These are phyloP conservation scores for Diadumene lineata DNA, from an alignment of 92 coral and sea anemone species.

Conservation along the genomic window DNA sequence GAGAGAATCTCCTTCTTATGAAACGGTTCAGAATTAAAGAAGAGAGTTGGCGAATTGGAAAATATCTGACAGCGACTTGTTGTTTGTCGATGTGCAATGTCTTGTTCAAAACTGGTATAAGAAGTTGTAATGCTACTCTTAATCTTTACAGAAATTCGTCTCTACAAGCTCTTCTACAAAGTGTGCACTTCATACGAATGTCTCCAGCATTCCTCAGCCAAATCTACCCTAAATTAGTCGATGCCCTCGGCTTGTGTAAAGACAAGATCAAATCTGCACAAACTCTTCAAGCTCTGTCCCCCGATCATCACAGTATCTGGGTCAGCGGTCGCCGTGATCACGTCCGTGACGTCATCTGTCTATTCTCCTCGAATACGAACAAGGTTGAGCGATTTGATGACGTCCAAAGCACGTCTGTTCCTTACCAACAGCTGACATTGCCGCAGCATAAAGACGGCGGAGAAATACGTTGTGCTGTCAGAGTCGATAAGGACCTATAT, in stretches of 20 bases:
- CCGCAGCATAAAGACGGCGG: neutral
- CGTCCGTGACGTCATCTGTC: constrained; percentile 18
- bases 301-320: constrained; percentile 14
- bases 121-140: neutral
- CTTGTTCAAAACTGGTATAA: neutral
- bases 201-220: neutral
- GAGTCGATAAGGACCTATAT: constrained; percentile 12
- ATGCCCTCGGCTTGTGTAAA: constrained; percentile 16
- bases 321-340: constrained; percentile 7
- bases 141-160: constrained; percentile 15
- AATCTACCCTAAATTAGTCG: constrained; percentile 16
- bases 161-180: constrained; percentile 11
- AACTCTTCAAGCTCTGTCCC: neutral
- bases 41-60: no score
- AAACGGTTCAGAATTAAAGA: no score
- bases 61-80: neutral
- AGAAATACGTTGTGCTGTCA: constrained; percentile 16
- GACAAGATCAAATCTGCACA: constrained; percentile 25
- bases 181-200: constrained; percentile 22
- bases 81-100: neutral
- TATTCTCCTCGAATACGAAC: constrained; percentile 12
- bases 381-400: constrained; percentile 24
- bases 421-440: constrained; percentile 18
- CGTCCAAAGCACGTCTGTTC: constrained; percentile 12
- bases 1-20: no score